Percentiles rank a stretch among this genome's conserved stretches.
Evolutionary conservation across 2,888 invertebrate genomes (phyloP).

Genomic region (Stenolophus ochropezus): DNA sequence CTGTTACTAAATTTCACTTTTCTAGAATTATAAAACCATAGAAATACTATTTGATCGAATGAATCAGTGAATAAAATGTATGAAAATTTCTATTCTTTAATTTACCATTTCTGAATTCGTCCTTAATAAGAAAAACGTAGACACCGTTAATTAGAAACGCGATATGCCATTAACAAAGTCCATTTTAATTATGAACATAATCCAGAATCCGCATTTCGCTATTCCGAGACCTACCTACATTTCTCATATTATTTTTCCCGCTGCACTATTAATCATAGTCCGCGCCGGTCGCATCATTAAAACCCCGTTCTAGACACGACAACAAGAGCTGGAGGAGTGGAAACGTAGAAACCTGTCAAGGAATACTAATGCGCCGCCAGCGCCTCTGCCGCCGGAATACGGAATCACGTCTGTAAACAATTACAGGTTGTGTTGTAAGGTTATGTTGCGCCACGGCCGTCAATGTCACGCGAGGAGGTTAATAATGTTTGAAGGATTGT

Average conservation of each 20-base stretch:
- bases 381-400: slow-evolving; percentile 62
- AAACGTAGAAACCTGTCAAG: slow-evolving; percentile 60
- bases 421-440: slow-evolving; percentile 57
- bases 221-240: not conserved
- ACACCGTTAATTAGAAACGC: not conserved
- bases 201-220: not conserved
- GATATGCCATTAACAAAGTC: not conserved
- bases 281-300: not conserved
- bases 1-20: no score
- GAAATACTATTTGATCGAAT: no score
- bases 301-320: slow-evolving; percentile 8
- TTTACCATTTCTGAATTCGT: no score
- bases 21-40: no score
- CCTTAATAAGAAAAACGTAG: not conserved
- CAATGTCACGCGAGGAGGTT: not conserved
- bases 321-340: not conserved
- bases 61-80: no score
- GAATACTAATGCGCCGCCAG: slow-evolving; percentile 63
- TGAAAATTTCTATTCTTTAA: no score
- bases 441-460: slow-evolving; percentile 7
- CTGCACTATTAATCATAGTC: not conserved
- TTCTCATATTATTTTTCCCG: not conserved
- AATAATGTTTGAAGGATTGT: slow-evolving; percentile 42
- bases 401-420: slow-evolving; percentile 63
- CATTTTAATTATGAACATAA: not conserved